These are phyloP conservation scores for Trichopria drosophilae DNA, from an alignment of 2,888 invertebrate species.

Conservation along the genomic window DNA sequence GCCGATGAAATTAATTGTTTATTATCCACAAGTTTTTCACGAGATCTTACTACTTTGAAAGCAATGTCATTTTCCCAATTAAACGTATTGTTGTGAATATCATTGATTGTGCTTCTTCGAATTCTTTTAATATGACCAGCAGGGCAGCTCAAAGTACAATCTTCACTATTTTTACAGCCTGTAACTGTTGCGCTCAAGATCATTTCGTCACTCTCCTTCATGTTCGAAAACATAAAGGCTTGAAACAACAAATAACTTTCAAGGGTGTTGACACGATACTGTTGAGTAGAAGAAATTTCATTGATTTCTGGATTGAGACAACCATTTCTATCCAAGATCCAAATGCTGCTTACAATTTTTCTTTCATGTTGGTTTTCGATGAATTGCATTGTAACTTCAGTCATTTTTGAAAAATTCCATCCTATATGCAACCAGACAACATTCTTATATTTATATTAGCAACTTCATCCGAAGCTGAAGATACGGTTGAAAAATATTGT, in stretches of 20 bases:
- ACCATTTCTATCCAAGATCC: constrained; percentile 46
- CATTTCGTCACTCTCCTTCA: constrained; percentile 64
- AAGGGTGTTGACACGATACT: constrained; percentile 47
- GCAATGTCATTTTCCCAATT: constrained; percentile 46
- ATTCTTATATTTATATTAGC: neutral
- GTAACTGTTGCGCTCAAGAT: constrained; percentile 62
- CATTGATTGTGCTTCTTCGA: constrained; percentile 30
- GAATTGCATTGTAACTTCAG: constrained; percentile 59
- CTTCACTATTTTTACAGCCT: constrained; percentile 62
- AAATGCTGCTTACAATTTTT: constrained; percentile 45
- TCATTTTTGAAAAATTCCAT: constrained; percentile 63
- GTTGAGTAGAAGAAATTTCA: constrained; percentile 45
- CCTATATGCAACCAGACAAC: constrained; percentile 51
- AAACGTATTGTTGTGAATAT: constrained; percentile 37
- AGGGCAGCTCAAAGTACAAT: constrained; percentile 57
- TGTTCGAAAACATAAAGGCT: constrained; percentile 66
- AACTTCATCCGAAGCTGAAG: neutral
- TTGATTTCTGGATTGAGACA: constrained; percentile 45
- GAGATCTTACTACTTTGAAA: constrained; percentile 37
- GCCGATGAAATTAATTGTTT: too few species aligned
- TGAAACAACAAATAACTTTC: constrained; percentile 56
- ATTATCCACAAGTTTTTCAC: constrained; percentile 29
- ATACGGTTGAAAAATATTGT: neutral
- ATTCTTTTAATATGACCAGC: constrained; percentile 39
- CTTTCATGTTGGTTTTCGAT: constrained; percentile 40